Evolutionary conservation across 2,113 vertebrate species (phyloP).

Genomic region (Macquaria australasica): DNA sequence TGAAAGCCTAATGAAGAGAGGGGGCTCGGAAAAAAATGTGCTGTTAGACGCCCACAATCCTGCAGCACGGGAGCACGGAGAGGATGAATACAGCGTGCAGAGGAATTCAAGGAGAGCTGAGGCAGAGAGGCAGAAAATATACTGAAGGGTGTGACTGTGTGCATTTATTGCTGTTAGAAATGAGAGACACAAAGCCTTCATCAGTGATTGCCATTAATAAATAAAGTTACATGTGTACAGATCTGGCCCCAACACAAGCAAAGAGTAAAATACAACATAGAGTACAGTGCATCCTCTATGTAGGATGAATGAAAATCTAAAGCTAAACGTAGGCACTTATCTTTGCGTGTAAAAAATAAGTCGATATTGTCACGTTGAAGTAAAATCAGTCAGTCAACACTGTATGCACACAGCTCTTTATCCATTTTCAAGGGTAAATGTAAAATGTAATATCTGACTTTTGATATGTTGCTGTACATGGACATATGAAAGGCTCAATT

Average conservation of each 20-base stretch:
- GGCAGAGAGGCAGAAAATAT: constrained; percentile 30
- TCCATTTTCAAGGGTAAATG: not conserved
- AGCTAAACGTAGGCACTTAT: constrained; percentile 13
- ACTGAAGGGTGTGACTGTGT: constrained; percentile 6
- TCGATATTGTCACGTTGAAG: not conserved
- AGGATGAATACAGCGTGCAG: constrained; percentile 18
- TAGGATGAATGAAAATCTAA: constrained; percentile 6
- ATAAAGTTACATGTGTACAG: constrained; percentile 53
- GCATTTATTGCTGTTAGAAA: constrained; percentile 69
- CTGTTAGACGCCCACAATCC: constrained; percentile 64
- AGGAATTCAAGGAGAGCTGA: constrained; percentile 49
- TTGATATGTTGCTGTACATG: constrained; percentile 14
- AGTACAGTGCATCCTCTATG: not conserved
- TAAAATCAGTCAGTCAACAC: constrained; percentile 6
- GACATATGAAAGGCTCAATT: constrained; percentile 21
- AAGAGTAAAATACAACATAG: constrained; percentile 13
- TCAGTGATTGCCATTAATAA: constrained; percentile 55
- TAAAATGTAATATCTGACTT: not conserved
- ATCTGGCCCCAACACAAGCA: constrained; percentile 18
- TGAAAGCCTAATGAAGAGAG: constrained; percentile 79
- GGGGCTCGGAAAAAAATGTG: constrained; percentile 36
- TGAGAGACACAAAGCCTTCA: constrained; percentile 32
- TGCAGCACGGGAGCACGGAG: constrained; percentile 56
- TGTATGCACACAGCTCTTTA: not conserved
- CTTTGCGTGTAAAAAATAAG: constrained; percentile 29